Base-by-base conservation (phyloP, 1,140 invertebrate genomes). In the Popillia japonica region DNA sequence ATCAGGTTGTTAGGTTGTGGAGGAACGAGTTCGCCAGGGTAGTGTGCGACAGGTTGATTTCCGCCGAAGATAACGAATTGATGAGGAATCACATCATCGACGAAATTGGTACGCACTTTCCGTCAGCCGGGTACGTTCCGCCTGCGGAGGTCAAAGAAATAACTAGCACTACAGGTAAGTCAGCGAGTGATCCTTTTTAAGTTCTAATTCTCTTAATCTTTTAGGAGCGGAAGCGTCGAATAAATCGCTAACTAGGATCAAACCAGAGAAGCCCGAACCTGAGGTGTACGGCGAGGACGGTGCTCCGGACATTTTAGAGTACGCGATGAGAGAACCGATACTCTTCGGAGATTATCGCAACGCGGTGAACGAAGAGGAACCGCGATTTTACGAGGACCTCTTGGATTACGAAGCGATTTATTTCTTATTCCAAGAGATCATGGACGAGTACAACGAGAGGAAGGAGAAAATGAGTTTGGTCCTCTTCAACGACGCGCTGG, bases 321-420 rank as follows among this genome's bases (percentile, higher is more conserved):
- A 92, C 83, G 90, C 90, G 0, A 87, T 96, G 76, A 89, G 93
- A 55, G 92, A 97, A 88, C 96, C 96, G 0, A 81, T 96, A 44
- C 87, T 98, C 0, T 98, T 94, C 86, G 96, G 96, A 0, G 96
- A 98, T 84, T 97, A 94, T 80, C 89, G 95, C 42, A 97, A 96
- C 82, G 94, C 95, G 0, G 87, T 94, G 8, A 93, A 93, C 73
- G 94, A 95, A 82, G 90, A 90, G 0, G 94, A 95, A 83, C 87
- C 92, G 0, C 88, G 96, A 79, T 90, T 92, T 78, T 98, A 98
- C 83, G 96, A 98, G 87, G 96, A 98, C 87, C 87, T 98, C 0
- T 86, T 96, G 0, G 96, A 98, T 86, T 98, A 96, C 83, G 92
- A 96, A 79, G 94, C 95, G 0, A 91, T 95, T 6, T 95, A 92